Evolutionary conservation across 2,888 invertebrate species (phyloP), one percentile per base, ranked within the genome.

Genomic region (Auanema freiburgensis): DNA sequence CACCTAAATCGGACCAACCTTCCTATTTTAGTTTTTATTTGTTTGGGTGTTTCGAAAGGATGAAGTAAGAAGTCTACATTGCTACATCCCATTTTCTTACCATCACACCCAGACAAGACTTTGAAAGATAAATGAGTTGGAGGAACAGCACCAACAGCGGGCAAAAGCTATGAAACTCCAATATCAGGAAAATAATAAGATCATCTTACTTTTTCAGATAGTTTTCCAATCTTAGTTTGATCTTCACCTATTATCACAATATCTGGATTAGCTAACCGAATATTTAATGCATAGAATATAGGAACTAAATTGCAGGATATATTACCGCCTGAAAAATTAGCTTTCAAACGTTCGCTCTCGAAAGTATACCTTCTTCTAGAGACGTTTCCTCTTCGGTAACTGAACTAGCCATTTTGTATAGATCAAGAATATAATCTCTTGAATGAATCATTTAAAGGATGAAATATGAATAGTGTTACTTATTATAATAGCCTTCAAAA

Each of bases 401-500:
- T 8, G 75, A 71, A 46, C 79, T 77, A 0, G 77, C 79, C 77
- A 78, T 68, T 67, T 81, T 79, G 74, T 82, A 82, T 74, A 82
- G 76, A 43, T 78, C 74, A 24, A 83, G 69, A 1, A 79, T 76
- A 69, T 77, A 82, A n/a, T 79, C 79, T 21, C 79, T n/a, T 33
- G 33, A 33, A 33, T 33, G 3, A 14, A 11, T 16, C 5, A 18
- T 23, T 18, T 24, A 3, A 18, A 10, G 11, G 8, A 23, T 24
- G 18, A 12, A 24, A 11, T 25, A 12, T 25, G 33, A 21, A 54
- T 11, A 10, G 33, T 16, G 41, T 33, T 43, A 76, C 76, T 63
- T 71, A 40, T 52, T 52, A 41, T 74, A 69, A 41, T 74, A 67
- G 49, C 65, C 67, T n/a, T 66, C 61, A n/a, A 64, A 44, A 8